Conservation (phyloP, 2,797 vertebrate species). For the Sebastes hubbsi region DNA sequence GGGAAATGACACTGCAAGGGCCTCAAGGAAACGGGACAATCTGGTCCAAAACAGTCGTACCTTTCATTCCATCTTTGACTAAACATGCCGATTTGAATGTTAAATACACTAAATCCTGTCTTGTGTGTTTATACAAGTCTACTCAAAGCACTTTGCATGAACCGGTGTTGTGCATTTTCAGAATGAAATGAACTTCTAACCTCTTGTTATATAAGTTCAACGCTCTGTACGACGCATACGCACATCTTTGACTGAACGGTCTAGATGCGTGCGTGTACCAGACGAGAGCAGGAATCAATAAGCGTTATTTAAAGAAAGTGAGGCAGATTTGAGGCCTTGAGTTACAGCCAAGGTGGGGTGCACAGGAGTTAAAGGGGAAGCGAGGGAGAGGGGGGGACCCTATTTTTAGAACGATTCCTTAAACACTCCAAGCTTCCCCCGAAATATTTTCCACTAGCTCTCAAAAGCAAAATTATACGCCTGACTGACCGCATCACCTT, state of each 20-base stretch:
- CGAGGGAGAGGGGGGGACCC: constrained; percentile 23
- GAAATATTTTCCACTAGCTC: constrained; percentile 80
- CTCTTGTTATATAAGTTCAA: background rate
- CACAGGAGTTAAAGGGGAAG: constrained; percentile 64
- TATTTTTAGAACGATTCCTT: constrained; percentile 84
- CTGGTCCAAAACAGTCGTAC: background rate
- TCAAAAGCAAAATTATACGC: constrained; percentile 73
- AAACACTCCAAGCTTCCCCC: constrained; percentile 79
- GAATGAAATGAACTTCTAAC: constrained; percentile 2
- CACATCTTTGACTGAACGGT: background rate
- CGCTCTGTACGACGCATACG: background rate
- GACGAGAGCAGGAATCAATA: constrained; percentile 62
- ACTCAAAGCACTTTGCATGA: background rate
- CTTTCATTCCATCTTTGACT: background rate
- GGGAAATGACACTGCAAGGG: constrained; percentile 28
- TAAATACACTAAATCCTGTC: constrained; percentile 2
- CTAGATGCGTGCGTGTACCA: background rate
- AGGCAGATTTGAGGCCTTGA: constrained; percentile 72
- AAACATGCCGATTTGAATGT: constrained; percentile 11
- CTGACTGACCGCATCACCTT: constrained; percentile 49
- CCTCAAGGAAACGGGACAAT: constrained; percentile 21
- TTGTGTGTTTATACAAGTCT: background rate
- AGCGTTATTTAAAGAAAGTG: constrained; percentile 73
- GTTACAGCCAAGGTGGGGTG: constrained; percentile 73
- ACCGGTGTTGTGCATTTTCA: background rate